Percentiles rank a stretch among this genome's conserved stretches.
phyloP scores from a whole-genome alignment of 2,888 invertebrate genomes.

The Lacanobia oleracea region DNA sequence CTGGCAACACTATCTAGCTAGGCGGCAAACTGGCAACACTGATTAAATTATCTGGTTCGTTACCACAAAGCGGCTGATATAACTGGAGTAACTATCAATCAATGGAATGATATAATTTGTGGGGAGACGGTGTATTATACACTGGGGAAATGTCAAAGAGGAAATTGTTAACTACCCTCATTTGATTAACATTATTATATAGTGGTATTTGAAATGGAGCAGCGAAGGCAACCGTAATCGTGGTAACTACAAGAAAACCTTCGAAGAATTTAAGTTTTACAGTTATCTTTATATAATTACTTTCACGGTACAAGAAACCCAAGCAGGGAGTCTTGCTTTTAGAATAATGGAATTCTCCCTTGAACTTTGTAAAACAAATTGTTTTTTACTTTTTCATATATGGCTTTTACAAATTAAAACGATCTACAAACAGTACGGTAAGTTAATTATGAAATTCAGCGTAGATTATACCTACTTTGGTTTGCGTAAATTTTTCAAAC shows the following conservation, averaged over 20 bases:
- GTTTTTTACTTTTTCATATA: too few species aligned
- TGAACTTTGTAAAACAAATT: too few species aligned
- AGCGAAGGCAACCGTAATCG: background rate
- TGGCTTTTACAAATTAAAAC: too few species aligned
- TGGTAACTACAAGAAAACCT: background rate
- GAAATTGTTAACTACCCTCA: conserved; percentile 23
- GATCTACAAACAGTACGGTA: too few species aligned
- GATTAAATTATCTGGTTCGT: conserved; percentile 53
- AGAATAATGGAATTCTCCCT: too few species aligned
- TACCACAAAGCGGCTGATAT: conserved; percentile 46
- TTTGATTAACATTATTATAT: background rate
- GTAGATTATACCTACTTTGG: too few species aligned
- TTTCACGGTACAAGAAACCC: too few species aligned
- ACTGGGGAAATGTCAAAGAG: conserved; percentile 33
- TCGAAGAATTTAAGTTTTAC: background rate
- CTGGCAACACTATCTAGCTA: conserved; percentile 24
- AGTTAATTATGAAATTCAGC: too few species aligned
- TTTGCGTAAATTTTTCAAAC: background rate
- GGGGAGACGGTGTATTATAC: conserved; percentile 23
- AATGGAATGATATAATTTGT: conserved; percentile 59
- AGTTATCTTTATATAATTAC: background rate
- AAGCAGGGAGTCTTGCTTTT: too few species aligned
- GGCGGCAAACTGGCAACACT: conserved; percentile 35
- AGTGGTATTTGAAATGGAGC: background rate
- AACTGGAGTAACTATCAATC: conserved; percentile 58